Percentiles rank a stretch among this genome's conserved stretches.
phyloP scores from a whole-genome alignment of 2,888 invertebrate species.

The Monopis laevigella region DNA sequence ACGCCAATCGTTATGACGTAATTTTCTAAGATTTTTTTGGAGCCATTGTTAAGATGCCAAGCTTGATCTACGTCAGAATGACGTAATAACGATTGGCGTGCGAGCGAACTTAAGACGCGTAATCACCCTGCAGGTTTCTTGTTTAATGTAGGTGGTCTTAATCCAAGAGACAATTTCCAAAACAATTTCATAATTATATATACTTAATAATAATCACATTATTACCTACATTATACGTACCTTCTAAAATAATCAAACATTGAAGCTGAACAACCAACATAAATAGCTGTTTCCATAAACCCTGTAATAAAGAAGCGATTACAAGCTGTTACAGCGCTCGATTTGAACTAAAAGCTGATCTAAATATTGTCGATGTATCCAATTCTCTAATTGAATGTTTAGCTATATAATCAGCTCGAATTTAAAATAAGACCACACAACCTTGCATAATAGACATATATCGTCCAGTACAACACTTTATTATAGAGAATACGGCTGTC shows the following conservation, averaged over 20 bases:
- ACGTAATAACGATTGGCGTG: too few species aligned
- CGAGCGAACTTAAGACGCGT: too few species aligned
- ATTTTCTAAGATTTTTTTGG: too few species aligned
- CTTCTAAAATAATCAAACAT: constrained; percentile 8
- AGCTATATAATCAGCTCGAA: constrained; percentile 41
- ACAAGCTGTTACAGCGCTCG: constrained; percentile 46
- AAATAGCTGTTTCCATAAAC: constrained; percentile 44
- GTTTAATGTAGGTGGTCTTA: too few species aligned
- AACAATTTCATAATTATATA: too few species aligned
- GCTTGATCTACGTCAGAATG: too few species aligned
- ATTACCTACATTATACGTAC: too few species aligned
- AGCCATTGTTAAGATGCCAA: too few species aligned
- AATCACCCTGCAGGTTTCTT: too few species aligned
- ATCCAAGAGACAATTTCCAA: too few species aligned
- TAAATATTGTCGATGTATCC: constrained; percentile 45
- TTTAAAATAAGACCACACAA: constrained; percentile 45
- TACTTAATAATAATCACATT: too few species aligned
- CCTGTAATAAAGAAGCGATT: constrained; percentile 52
- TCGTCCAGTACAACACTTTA: constrained; percentile 35
- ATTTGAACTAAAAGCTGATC: constrained; percentile 47
- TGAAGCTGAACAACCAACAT: constrained; percentile 27
- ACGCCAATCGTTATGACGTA: too few species aligned
- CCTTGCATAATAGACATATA: constrained; percentile 54
- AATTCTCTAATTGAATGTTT: constrained; percentile 1
- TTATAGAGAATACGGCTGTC: constrained; percentile 21